Conservation (phyloP, 2,113 vertebrate genomes). For the Caretta caretta region DNA sequence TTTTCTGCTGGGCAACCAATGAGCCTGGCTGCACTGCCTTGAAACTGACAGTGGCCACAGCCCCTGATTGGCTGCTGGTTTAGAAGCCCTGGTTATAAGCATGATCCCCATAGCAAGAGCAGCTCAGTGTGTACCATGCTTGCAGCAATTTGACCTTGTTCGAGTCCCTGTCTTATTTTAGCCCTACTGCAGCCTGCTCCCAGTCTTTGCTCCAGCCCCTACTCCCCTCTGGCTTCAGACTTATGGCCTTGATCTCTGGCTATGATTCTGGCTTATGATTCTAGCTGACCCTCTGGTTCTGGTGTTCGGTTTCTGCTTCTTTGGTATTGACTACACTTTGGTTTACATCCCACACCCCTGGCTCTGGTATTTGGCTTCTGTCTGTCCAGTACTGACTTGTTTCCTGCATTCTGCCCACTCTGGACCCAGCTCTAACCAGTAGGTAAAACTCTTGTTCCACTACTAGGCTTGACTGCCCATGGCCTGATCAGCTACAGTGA, state of each 20-base stretch:
- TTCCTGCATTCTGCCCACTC: background rate
- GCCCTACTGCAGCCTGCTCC: no score
- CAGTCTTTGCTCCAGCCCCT: background rate
- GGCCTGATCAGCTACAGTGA: background rate
- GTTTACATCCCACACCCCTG: background rate
- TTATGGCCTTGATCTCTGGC: background rate
- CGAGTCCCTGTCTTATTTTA: background rate
- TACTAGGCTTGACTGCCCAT: background rate
- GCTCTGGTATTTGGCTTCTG: no score
- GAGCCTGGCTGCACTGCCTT: background rate
- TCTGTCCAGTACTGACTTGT: no score
- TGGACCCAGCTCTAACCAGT: background rate
- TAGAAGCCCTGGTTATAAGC: background rate
- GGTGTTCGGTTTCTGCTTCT: background rate
- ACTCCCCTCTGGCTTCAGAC: background rate
- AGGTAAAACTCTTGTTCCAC: background rate
- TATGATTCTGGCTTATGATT: background rate
- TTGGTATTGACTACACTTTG: background rate
- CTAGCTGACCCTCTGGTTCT: background rate
- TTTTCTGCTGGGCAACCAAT: background rate
- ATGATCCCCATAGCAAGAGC: background rate
- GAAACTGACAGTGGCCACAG: background rate
- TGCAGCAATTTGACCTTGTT: background rate
- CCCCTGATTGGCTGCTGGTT: background rate
- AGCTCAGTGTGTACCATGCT: background rate